Evolutionary conservation across 2,113 vertebrate species (phyloP).

Genomic region (Nettapus auritus): DNA sequence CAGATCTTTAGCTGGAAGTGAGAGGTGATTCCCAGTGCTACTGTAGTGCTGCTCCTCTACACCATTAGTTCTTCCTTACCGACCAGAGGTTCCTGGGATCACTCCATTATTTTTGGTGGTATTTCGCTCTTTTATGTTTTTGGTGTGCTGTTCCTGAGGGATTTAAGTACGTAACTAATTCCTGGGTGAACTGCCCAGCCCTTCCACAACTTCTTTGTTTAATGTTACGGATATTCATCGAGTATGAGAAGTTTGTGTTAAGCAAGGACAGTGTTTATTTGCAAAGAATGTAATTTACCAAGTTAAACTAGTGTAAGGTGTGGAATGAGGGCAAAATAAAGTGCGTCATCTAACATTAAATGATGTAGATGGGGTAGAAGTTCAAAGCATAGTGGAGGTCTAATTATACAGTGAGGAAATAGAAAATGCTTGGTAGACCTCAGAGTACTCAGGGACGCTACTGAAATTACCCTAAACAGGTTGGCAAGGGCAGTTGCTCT

Average conservation of each 20-base stretch:
- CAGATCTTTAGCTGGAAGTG: neutral
- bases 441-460: fast-evolving
- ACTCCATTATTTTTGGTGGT: neutral
- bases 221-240: fast-evolving
- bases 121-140: neutral
- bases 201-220: neutral
- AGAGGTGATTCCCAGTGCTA: neutral
- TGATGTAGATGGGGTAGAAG: neutral
- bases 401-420: neutral
- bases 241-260: neutral
- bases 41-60: neutral
- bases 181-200: neutral
- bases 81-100: neutral
- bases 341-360: neutral
- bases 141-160: neutral
- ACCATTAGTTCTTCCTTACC: neutral
- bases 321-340: neutral
- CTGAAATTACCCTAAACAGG: neutral
- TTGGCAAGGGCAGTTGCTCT: neutral
- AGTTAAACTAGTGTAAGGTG: neutral
- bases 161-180: neutral
- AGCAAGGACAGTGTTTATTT: neutral
- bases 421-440: neutral
- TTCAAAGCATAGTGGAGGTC: neutral
- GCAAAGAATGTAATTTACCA: neutral